Conservation (phyloP, 2,888 invertebrate genomes). For the Onchidella celtica region DNA sequence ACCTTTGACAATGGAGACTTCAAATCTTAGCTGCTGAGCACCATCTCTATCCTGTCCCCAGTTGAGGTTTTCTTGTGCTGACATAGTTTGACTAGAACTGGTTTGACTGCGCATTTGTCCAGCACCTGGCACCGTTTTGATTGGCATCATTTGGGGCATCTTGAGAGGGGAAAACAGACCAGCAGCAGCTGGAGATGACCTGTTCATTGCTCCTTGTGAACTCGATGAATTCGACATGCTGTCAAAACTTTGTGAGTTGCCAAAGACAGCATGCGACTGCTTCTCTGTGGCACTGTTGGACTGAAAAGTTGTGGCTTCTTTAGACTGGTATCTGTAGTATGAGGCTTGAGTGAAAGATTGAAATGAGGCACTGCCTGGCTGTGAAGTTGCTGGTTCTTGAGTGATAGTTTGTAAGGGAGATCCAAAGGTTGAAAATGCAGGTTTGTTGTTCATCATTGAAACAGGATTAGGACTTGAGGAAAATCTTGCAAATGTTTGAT, state of each 20-base stretch:
- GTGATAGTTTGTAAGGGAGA: constrained; percentile 19
- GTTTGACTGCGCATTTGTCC: constrained; percentile 3
- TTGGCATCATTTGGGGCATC: constrained; percentile 32
- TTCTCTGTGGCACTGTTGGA: not conserved
- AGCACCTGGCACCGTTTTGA: not conserved
- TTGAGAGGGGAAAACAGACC: constrained; percentile 37
- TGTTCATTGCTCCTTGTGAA: not conserved
- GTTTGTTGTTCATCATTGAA: constrained; percentile 7
- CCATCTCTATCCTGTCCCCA: not conserved
- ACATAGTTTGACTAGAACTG: not conserved
- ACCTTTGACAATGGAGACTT: constrained; percentile 37
- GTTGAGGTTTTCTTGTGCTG: constrained; percentile 1
- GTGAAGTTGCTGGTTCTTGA: not conserved
- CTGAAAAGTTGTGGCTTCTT: constrained; percentile 36
- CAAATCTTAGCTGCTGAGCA: constrained; percentile 9
- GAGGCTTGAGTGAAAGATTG: constrained; percentile 38
- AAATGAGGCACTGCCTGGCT: constrained; percentile 12
- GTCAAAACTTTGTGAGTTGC: constrained; percentile 20
- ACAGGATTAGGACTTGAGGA: constrained; percentile 32
- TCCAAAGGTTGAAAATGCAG: constrained; percentile 23
- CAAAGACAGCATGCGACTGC: constrained; percentile 3
- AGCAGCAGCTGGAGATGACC: not conserved
- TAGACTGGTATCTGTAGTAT: constrained; percentile 25
- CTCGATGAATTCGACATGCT: not conserved
- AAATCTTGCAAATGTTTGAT: constrained; percentile 40